phyloP scores from a whole-genome alignment of 2,113 vertebrate genomes.

The Eublepharis macularius region DNA sequence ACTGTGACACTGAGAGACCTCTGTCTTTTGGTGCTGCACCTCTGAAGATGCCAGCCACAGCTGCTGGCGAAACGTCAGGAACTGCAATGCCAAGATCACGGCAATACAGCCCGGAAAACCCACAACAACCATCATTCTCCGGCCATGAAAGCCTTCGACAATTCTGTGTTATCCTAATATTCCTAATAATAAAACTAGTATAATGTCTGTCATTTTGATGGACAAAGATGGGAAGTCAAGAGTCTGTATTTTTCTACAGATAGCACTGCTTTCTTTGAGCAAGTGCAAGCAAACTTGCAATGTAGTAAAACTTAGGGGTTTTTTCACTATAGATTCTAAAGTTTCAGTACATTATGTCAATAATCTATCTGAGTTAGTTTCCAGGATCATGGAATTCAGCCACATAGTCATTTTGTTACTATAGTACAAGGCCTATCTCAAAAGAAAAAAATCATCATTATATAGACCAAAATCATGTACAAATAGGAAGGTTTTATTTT shows the following conservation, averaged over 20 bases:
- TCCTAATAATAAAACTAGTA: background rate
- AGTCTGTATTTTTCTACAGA: slow-evolving; percentile 35
- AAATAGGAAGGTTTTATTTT: slow-evolving; percentile 51
- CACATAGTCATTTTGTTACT: slow-evolving; percentile 10
- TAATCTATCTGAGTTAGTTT: slow-evolving; percentile 43
- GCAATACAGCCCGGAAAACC: no score
- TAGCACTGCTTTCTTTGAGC: no score
- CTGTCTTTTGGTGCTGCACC: no score
- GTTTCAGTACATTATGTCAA: slow-evolving; percentile 38
- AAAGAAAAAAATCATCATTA: fast-evolving
- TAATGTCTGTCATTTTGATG: slow-evolving; percentile 29
- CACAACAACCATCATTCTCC: no score
- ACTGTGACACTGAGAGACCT: no score
- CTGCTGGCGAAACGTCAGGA: no score
- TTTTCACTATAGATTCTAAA: slow-evolving; percentile 23
- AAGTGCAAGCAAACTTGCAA: slow-evolving; percentile 36
- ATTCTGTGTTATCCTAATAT: background rate
- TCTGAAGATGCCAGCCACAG: no score
- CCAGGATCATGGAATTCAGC: slow-evolving; percentile 22
- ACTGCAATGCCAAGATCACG: no score
- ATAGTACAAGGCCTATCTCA: slow-evolving; percentile 26
- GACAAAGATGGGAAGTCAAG: slow-evolving; percentile 34
- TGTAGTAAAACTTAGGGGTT: slow-evolving; percentile 3
- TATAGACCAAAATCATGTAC: slow-evolving; percentile 42
- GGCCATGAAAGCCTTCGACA: background rate